Base-by-base conservation (phyloP, 1,140 invertebrate genomes). In the Agraylea sexmaculata region DNA sequence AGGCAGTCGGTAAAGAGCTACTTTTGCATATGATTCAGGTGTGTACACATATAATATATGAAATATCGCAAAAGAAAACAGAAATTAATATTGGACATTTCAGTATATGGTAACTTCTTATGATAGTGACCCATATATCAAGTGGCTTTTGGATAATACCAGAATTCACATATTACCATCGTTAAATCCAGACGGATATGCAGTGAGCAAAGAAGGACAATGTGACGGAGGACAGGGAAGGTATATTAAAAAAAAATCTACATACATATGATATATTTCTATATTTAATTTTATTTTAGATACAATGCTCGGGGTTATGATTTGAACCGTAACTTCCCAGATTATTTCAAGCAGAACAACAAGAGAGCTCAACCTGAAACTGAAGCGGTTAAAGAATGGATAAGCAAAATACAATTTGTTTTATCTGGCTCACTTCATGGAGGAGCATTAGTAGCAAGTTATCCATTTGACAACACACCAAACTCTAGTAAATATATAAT, bases 341-440 rank as follows among this genome's bases (percentile, higher is more conserved):
- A 93, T 63, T 89, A 86, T 58, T 91, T 91, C 63, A 88, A 87
- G 54, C 75, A 80, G 51, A 90, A 90, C 60, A 84, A 83, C 45
- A 85, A 83, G 51, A 73, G 78, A 16, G 74, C 80, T 2, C 87
- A 90, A 58, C 87, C 88, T 2, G 94, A 99, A 67, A 94, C 92
- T 0, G 80, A 87, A 50, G 88, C 89, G 1, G 86, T 98, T 2
- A 94, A 95, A 62, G 80, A 88, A 52, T 93, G 88, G 88, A 77
- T 91, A 20, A 81, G 82, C 25, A 86, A 87, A 59, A 89, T 87
- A 44, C 86, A 89, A 62, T 94, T 95, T 54, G 85, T 91, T 11
- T 60, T 94, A 2, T 92, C 87, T 5, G 86, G 87, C 35, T 89
- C 86, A 52, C 64, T 96, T 20, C 89, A 94, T 55, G 88, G 88